Conservation (phyloP, 1,140 invertebrate genomes). For the Scaptomyza pallida region DNA sequence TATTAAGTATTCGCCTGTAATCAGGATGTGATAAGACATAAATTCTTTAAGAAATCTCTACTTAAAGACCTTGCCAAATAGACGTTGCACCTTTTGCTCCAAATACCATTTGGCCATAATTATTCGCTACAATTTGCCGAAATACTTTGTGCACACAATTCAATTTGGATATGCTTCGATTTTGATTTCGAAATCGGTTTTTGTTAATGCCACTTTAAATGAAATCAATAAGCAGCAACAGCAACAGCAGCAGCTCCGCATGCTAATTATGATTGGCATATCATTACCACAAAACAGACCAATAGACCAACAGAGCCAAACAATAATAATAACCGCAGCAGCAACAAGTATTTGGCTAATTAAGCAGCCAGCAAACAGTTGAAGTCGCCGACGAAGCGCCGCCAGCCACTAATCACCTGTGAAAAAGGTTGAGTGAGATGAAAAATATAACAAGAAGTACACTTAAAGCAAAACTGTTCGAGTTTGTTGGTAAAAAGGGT, state of each 20-base stretch:
- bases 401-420: constrained; percentile 73
- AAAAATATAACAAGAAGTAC: neutral
- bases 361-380: constrained; percentile 54
- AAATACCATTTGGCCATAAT: constrained; percentile 60
- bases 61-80: constrained; percentile 3
- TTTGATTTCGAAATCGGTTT: constrained; percentile 50
- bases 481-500: too few species aligned
- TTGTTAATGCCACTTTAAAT: constrained; percentile 69
- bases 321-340: neutral
- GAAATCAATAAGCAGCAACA: constrained; percentile 72
- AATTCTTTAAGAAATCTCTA: constrained; percentile 9
- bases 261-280: constrained; percentile 77
- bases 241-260: constrained; percentile 48
- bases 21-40: constrained; percentile 66
- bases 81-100: constrained; percentile 20
- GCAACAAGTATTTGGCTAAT: constrained; percentile 47
- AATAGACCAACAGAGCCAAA: constrained; percentile 7
- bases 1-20: constrained; percentile 62
- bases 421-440: constrained; percentile 53
- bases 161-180: constrained; percentile 57
- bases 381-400: constrained; percentile 30
- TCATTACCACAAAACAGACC: constrained; percentile 65
- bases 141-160: constrained; percentile 14
- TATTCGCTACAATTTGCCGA: constrained; percentile 40
- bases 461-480: neutral